A percentile compares a stretch with the other conserved stretches of the same genome.
Evolutionary conservation across 2,797 vertebrate genomes (phyloP).

Genomic region (Schizopygopsis pylzovi): DNA sequence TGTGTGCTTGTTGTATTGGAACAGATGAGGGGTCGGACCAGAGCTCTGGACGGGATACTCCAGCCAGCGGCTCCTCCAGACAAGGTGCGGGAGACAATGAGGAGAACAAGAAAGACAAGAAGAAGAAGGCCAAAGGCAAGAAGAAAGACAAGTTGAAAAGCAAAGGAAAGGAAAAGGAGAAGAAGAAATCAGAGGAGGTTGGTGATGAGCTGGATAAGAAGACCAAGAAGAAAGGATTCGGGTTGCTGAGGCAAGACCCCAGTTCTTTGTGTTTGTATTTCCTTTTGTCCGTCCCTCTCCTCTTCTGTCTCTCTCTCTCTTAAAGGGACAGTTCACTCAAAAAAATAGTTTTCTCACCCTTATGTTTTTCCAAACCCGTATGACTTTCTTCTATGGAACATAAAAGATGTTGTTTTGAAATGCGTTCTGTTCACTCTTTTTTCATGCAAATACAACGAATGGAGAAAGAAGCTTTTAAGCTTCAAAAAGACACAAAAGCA

Average conservation of each 20-base stretch:
- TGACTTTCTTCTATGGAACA: background rate
- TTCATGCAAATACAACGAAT: background rate
- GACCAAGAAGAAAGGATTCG: constrained; percentile 90
- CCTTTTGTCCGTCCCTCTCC: constrained; percentile 1
- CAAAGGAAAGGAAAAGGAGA: constrained; percentile 85
- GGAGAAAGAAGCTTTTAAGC: background rate
- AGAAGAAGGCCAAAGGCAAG: constrained; percentile 87
- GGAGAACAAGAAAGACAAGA: constrained; percentile 84
- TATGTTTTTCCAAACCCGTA: background rate
- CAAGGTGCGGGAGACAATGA: constrained; percentile 79
- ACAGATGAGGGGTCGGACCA: constrained; percentile 90
- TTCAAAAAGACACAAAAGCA: background rate
- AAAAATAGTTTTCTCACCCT: background rate
- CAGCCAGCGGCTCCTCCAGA: constrained; percentile 81
- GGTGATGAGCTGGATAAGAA: constrained; percentile 84
- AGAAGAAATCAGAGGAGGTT: constrained; percentile 83
- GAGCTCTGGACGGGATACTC: constrained; percentile 89
- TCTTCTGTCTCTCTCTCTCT: constrained; percentile 6
- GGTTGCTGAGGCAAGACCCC: constrained; percentile 86
- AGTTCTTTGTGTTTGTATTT: constrained; percentile 25
- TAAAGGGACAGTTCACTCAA: constrained; percentile 1
- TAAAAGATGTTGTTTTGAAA: background rate
- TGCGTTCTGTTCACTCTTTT: background rate
- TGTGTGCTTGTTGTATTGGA: constrained; percentile 40
- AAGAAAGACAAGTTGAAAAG: constrained; percentile 89